Evolutionary conservation across 1,140 invertebrate genomes (phyloP).

Genomic region (Phocides pigmalion): DNA sequence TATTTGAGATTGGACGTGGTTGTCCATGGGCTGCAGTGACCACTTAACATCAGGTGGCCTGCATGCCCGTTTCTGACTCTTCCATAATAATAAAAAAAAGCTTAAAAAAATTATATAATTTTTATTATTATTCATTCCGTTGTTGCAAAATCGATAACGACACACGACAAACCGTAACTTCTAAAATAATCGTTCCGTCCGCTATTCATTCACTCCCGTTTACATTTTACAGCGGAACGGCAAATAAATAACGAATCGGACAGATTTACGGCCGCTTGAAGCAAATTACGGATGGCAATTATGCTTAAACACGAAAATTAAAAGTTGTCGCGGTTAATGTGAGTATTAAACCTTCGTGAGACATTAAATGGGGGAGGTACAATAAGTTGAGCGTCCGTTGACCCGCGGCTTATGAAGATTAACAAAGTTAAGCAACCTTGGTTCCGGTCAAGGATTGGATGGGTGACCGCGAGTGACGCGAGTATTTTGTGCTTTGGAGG

Average conservation of each 20-base stretch:
- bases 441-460: too few relatives aligned
- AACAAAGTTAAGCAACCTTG: too few relatives aligned
- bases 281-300: slow-evolving; percentile 65
- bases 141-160: background rate
- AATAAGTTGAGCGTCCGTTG: slow-evolving; percentile 32
- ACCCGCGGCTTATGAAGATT: too few relatives aligned
- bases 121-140: too few relatives aligned
- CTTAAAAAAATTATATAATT: too few relatives aligned
- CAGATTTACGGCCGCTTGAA: slow-evolving; percentile 68
- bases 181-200: slow-evolving; percentile 28
- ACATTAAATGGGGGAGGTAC: slow-evolving; percentile 8
- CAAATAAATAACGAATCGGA: slow-evolving; percentile 70
- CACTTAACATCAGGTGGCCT: too few relatives aligned
- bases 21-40: too few relatives aligned
- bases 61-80: too few relatives aligned
- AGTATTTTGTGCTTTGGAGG: too few relatives aligned
- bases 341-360: slow-evolving; percentile 23
- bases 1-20: too few relatives aligned
- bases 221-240: slow-evolving; percentile 50
- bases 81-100: too few relatives aligned
- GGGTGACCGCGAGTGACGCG: too few relatives aligned
- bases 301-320: slow-evolving; percentile 77
- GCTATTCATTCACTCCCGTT: slow-evolving; percentile 46
- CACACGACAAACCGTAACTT: slow-evolving; percentile 8
- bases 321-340: slow-evolving; percentile 55